Evolutionary conservation across 2,113 vertebrate genomes (phyloP).

Genomic region (Piprites chloris): DNA sequence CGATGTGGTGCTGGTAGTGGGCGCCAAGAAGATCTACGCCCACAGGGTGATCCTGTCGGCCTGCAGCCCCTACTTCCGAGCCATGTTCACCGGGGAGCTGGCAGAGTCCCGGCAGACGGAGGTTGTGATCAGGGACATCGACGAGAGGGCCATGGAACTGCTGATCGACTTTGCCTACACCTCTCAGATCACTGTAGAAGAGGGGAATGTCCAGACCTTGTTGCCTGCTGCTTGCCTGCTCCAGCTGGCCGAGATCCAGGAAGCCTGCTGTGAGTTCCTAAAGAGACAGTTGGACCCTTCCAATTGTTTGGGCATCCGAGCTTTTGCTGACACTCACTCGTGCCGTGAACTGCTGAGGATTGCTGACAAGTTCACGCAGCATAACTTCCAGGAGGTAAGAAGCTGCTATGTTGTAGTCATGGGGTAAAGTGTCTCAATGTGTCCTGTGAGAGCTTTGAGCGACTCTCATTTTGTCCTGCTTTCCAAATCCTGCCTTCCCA

Average conservation of each 20-base stretch:
- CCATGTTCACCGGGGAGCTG: conserved; percentile 98
- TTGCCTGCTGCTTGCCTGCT: conserved; percentile 95
- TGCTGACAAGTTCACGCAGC: conserved; percentile 98
- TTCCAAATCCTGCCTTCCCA: background rate
- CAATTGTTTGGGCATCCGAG: conserved; percentile 96
- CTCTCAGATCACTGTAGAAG: conserved; percentile 97
- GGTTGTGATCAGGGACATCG: conserved; percentile 96
- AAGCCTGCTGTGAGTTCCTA: conserved; percentile 96
- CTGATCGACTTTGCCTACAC: conserved; percentile 99
- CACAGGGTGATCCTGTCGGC: conserved; percentile 96
- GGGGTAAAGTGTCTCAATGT: accelerated
- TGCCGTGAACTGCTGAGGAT: conserved; percentile 95
- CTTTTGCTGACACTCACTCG: conserved; percentile 97
- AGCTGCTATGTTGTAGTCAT: background rate
- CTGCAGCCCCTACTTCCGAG: conserved; percentile 97
- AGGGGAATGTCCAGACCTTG: conserved; percentile 96
- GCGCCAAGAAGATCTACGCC: conserved; percentile 96
- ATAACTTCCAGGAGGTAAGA: conserved; percentile 97
- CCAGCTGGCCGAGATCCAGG: conserved; percentile 97
- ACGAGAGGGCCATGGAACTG: conserved; percentile 97
- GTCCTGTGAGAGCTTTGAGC: background rate
- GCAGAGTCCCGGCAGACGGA: conserved; percentile 96
- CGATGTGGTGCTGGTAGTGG: conserved; percentile 95
- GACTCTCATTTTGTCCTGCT: background rate
- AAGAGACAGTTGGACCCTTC: conserved; percentile 97